A percentile compares a stretch with the other conserved stretches of the same genome.
Evolutionary conservation across 2,888 invertebrate genomes (phyloP).

Genomic region (Gonocerus acuteangulatus): DNA sequence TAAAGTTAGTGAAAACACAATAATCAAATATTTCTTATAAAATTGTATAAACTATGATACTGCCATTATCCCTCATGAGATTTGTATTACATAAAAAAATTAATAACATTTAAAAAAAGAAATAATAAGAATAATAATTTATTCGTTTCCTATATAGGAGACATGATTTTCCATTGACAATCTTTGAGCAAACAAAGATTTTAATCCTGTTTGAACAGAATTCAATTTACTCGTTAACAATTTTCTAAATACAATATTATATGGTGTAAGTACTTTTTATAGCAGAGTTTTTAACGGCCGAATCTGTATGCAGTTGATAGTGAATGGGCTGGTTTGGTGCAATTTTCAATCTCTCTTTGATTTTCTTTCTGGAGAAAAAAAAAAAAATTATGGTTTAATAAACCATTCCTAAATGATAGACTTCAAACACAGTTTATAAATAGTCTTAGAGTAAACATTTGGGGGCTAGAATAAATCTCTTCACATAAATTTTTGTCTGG

Average conservation of each 20-base stretch:
- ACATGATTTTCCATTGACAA: not conserved
- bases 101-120: too few relatives aligned
- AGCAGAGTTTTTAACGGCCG: conserved; percentile 67
- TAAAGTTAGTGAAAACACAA: too few relatives aligned
- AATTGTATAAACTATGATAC: too few relatives aligned
- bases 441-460: too few relatives aligned
- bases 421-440: not conserved
- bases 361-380: conserved; percentile 56
- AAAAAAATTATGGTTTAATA: conserved; percentile 19
- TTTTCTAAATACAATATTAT: conserved; percentile 44
- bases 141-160: too few relatives aligned
- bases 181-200: conserved; percentile 13
- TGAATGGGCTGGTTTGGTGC: conserved; percentile 57
- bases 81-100: too few relatives aligned
- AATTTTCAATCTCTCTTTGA: conserved; percentile 76
- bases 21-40: too few relatives aligned
- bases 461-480: too few relatives aligned
- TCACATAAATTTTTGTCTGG: too few relatives aligned
- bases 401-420: not conserved
- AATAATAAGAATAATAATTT: too few relatives aligned
- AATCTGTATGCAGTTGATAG: conserved; percentile 78
- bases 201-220: not conserved
- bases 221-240: not conserved
- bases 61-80: too few relatives aligned
- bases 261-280: conserved; percentile 69